Conservation (phyloP, 2,888 invertebrate genomes). For the Drosophila mettleri region DNA sequence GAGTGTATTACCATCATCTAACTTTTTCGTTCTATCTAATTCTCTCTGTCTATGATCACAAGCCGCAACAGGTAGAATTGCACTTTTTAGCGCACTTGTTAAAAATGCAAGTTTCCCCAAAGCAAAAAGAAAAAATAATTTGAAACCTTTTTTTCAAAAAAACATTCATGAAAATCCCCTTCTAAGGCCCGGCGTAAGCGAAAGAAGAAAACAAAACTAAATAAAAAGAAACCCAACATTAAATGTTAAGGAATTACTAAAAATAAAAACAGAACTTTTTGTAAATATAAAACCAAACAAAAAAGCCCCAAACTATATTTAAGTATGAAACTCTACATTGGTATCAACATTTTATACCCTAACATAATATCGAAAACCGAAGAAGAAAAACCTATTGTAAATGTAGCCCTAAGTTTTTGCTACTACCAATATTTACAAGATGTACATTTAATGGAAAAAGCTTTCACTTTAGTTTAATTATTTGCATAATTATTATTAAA, state of each 20-base stretch:
- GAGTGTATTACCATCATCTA: slow-evolving; percentile 12
- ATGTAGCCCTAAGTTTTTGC: slow-evolving; percentile 77
- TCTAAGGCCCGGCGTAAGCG: slow-evolving; percentile 22
- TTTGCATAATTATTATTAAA: slow-evolving; percentile 74
- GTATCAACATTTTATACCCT: slow-evolving; percentile 71
- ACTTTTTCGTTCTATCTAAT: neutral
- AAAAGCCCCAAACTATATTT: slow-evolving; percentile 50
- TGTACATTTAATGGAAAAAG: slow-evolving; percentile 77
- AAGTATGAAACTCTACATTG: slow-evolving; percentile 53
- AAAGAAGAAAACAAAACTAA: slow-evolving; percentile 20
- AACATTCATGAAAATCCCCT: slow-evolving; percentile 10
- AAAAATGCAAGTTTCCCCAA: slow-evolving; percentile 82
- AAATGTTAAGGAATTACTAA: slow-evolving; percentile 60
- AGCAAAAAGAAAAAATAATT: neutral
- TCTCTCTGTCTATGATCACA: neutral
- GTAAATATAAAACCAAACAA: slow-evolving; percentile 65
- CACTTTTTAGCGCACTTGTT: slow-evolving; percentile 84
- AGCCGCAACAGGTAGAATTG: slow-evolving; percentile 66
- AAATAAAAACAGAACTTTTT: slow-evolving; percentile 33
- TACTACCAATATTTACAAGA: slow-evolving; percentile 77
- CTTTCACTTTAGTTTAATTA: slow-evolving; percentile 80
- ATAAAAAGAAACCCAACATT: slow-evolving; percentile 54
- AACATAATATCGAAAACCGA: slow-evolving; percentile 30
- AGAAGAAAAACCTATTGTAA: slow-evolving; percentile 58
- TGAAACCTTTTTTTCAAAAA: neutral